phyloP scores from a whole-genome alignment of 2,113 vertebrate species.

The Mobula hypostoma region DNA sequence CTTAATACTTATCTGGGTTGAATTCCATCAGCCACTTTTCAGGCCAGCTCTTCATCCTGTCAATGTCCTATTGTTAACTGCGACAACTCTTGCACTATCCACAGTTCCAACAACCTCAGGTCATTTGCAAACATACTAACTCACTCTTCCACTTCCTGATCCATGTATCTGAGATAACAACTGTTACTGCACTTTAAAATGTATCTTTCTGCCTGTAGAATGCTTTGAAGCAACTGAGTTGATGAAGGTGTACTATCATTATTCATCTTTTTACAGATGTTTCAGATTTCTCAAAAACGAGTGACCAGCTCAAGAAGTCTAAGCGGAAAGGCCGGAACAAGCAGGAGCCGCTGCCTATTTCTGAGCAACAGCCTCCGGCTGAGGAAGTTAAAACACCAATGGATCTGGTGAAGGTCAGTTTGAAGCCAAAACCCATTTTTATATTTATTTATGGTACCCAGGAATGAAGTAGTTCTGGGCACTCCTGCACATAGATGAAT shows the following conservation, averaged over 20 bases:
- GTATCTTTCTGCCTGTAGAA: neutral
- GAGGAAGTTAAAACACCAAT: constrained; percentile 87
- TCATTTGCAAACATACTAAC: too few relatives aligned
- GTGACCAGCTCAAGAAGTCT: constrained; percentile 70
- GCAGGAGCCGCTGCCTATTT: constrained; percentile 57
- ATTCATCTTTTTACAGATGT: constrained; percentile 47
- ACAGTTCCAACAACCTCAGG: too few relatives aligned
- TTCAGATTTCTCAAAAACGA: constrained; percentile 53
- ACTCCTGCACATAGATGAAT: neutral
- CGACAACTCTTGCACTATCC: too few relatives aligned
- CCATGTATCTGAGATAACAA: neutral
- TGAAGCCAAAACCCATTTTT: neutral
- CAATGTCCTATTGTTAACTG: too few relatives aligned
- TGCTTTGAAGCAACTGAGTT: too few relatives aligned
- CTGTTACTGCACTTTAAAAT: neutral
- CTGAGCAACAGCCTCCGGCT: constrained; percentile 52
- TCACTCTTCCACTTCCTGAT: too few relatives aligned
- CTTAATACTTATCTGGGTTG: too few relatives aligned
- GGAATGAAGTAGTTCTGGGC: neutral
- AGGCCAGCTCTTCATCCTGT: too few relatives aligned
- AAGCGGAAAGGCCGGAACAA: constrained; percentile 89
- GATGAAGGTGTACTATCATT: neutral
- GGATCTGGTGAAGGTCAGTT: constrained; percentile 79
- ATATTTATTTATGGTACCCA: too few relatives aligned
- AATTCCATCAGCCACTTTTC: too few relatives aligned